Percentiles rank a stretch among this genome's conserved stretches.
Conservation (phyloP, 1,140 invertebrate species). For the Leguminivora glycinivorella region DNA sequence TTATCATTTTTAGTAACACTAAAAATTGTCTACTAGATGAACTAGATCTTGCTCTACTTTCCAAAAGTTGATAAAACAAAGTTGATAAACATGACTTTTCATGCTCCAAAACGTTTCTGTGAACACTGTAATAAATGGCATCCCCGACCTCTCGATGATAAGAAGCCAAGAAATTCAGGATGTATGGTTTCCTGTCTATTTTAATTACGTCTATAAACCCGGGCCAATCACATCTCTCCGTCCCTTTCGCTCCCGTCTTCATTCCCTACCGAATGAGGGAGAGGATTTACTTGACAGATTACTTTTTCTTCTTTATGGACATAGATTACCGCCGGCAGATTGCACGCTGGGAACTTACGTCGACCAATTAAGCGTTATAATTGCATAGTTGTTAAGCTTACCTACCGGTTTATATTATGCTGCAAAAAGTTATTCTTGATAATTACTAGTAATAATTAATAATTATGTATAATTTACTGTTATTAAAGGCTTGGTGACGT, state of each 20-base stretch:
- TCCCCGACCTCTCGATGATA: slow-evolving; percentile 11
- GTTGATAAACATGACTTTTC: neutral
- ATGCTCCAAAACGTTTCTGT: too few relatives aligned
- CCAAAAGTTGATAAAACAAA: neutral
- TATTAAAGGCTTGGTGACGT: too few relatives aligned
- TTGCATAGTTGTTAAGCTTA: too few relatives aligned
- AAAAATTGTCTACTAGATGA: too few relatives aligned
- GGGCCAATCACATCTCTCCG: slow-evolving; percentile 35
- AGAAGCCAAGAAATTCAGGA: slow-evolving; percentile 25
- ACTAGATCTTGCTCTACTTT: too few relatives aligned
- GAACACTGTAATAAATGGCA: slow-evolving; percentile 2
- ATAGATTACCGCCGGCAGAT: neutral
- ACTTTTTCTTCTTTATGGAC: slow-evolving; percentile 57
- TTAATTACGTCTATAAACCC: slow-evolving; percentile 51
- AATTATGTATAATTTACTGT: too few relatives aligned
- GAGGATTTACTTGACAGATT: slow-evolving; percentile 73
- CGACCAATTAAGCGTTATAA: too few relatives aligned
- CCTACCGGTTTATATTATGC: too few relatives aligned
- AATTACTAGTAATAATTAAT: too few relatives aligned
- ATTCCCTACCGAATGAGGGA: slow-evolving; percentile 44
- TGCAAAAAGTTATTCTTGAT: too few relatives aligned
- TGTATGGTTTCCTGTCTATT: slow-evolving; percentile 28
- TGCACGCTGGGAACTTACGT: neutral
- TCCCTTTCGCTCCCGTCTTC: slow-evolving; percentile 37
- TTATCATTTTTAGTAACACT: too few relatives aligned